Evolutionary conservation across 1,140 invertebrate species (phyloP).

Genomic region (Vanessa atalanta): DNA sequence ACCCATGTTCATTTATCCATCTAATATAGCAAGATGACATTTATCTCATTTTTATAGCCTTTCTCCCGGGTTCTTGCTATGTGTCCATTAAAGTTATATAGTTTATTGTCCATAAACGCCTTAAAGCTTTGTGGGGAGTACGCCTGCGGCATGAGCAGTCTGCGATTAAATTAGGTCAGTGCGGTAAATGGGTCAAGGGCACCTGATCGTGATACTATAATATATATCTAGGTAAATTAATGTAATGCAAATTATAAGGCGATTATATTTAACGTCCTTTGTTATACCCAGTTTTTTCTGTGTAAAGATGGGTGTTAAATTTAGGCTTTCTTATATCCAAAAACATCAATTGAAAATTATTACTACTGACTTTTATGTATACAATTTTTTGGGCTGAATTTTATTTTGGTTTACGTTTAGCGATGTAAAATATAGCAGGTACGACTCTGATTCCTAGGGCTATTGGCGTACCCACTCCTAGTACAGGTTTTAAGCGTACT

Average conservation of each 20-base stretch:
- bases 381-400: too few relatives aligned
- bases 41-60: conserved; percentile 11
- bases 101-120: conserved; percentile 27
- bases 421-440: too few relatives aligned
- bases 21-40: neutral
- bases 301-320: too few relatives aligned
- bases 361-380: too few relatives aligned
- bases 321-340: too few relatives aligned
- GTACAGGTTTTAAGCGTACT: too few relatives aligned
- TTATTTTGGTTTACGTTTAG: too few relatives aligned
- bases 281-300: too few relatives aligned
- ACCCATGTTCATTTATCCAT: neutral
- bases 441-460: too few relatives aligned
- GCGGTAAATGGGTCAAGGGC: conserved; percentile 36
- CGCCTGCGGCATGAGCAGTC: conserved; percentile 10
- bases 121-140: conserved; percentile 19
- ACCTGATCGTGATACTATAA: conserved; percentile 5
- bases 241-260: neutral
- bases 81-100: conserved; percentile 23
- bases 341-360: too few relatives aligned
- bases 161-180: conserved; percentile 32
- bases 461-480: too few relatives aligned
- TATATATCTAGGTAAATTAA: neutral
- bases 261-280: neutral
- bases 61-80: conserved; percentile 12